A percentile compares a stretch with the other conserved stretches of the same genome.
These are phyloP conservation scores for Teleiodes luculella DNA, from an alignment of 2,888 invertebrate species.

Conservation along the genomic window DNA sequence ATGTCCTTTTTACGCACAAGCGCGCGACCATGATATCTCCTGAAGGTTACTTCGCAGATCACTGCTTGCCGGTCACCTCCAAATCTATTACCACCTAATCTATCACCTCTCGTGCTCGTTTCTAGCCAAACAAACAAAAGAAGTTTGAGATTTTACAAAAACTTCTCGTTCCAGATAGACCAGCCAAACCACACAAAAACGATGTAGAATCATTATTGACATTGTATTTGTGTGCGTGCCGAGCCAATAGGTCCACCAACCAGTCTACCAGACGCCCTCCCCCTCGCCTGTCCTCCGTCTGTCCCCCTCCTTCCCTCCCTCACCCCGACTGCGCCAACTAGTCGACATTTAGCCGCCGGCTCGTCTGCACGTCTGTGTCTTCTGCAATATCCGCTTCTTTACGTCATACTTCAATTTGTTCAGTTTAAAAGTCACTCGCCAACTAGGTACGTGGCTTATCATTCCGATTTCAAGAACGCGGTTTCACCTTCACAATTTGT, in stretches of 20 bases:
- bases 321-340: conserved; percentile 56
- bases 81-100: conserved; percentile 13
- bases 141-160: conserved; percentile 23
- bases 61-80: conserved; percentile 7
- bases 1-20: conserved; percentile 67
- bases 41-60: conserved; percentile 54
- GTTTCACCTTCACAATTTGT: conserved; percentile 30
- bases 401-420: conserved; percentile 70
- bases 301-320: conserved; percentile 53
- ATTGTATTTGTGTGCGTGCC: conserved; percentile 57
- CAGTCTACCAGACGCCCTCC: conserved; percentile 73
- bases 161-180: conserved; percentile 27
- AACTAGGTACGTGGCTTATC: conserved; percentile 58
- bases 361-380: conserved; percentile 37
- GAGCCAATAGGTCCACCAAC: conserved; percentile 76
- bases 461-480: conserved; percentile 25
- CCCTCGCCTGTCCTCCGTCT: conserved; percentile 51
- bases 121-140: conserved; percentile 16
- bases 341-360: conserved; percentile 58
- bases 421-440: conserved; percentile 50
- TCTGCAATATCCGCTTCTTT: conserved; percentile 45
- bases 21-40: conserved; percentile 65
- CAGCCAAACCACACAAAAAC: conserved; percentile 50
- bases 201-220: conserved; percentile 60
- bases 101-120: conserved; percentile 9